Evolutionary conservation across 2,113 vertebrate genomes (phyloP).

Genomic region (Pungitius pungitius): DNA sequence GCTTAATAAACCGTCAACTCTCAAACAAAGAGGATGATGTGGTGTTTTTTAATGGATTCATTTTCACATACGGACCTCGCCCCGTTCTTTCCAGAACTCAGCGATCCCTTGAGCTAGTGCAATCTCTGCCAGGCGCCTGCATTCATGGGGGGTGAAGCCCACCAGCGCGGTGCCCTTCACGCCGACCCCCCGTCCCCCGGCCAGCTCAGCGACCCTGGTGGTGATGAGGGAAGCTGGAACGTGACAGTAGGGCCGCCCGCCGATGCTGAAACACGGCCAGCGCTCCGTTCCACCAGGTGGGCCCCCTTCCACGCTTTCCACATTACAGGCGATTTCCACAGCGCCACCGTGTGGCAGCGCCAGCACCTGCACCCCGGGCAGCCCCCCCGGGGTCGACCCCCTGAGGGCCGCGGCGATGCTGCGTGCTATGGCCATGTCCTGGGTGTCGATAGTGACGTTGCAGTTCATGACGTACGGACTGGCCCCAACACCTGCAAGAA

Average conservation of each 20-base stretch:
- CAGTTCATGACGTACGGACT: conserved; percentile 83
- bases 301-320: conserved; percentile 74
- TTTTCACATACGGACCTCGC: conserved; percentile 72
- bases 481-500: conserved; percentile 75
- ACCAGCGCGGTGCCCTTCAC: conserved; percentile 70
- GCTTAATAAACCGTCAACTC: not conserved
- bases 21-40: not conserved
- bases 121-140: conserved; percentile 72
- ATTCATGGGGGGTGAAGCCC: conserved; percentile 79
- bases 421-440: conserved; percentile 72
- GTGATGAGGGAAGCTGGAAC: conserved; percentile 74
- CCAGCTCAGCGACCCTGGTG: conserved; percentile 71
- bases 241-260: conserved; percentile 68
- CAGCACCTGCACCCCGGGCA: conserved; percentile 80
- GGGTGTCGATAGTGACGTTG: conserved; percentile 80
- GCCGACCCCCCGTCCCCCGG: conserved; percentile 54
- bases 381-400: conserved; percentile 66
- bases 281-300: conserved; percentile 29
- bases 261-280: conserved; percentile 65
- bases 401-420: conserved; percentile 67
- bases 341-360: conserved; percentile 77
- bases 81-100: conserved; percentile 80
- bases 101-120: conserved; percentile 70
- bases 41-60: too few species aligned
- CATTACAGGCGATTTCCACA: conserved; percentile 80